phyloP scores from a whole-genome alignment of 2,113 vertebrate species.

The Dasyurus viverrinus region DNA sequence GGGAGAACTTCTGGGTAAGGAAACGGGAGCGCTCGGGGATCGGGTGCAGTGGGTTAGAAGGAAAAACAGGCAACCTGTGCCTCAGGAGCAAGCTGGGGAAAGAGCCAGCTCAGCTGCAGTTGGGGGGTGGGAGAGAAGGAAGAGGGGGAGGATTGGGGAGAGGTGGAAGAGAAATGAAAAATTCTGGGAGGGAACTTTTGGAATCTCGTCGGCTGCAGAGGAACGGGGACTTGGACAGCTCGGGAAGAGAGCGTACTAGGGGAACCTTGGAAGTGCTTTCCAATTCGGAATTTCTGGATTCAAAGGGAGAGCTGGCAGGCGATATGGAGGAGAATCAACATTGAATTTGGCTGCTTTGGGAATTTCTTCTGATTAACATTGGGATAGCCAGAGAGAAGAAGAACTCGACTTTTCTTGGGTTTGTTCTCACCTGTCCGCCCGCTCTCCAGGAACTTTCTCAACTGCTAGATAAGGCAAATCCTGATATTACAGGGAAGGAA shows the following conservation, averaged over 20 bases:
- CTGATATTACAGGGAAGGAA: neutral
- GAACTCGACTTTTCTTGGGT: fast-evolving
- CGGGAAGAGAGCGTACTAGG: neutral
- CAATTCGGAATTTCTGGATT: neutral
- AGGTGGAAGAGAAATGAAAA: neutral
- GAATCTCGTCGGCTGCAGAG: neutral
- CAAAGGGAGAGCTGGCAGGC: neutral
- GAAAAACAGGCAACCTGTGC: too few species aligned
- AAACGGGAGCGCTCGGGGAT: neutral
- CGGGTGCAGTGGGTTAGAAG: fast-evolving
- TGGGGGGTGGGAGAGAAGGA: too few species aligned
- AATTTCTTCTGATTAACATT: neutral
- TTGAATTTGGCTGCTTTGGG: neutral
- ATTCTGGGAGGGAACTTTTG: neutral
- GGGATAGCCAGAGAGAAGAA: fast-evolving
- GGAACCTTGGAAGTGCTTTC: neutral
- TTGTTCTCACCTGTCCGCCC: neutral
- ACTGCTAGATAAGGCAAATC: neutral
- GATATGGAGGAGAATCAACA: neutral
- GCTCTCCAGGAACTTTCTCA: neutral
- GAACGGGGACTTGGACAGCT: neutral
- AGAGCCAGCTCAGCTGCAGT: fast-evolving
- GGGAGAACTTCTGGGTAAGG: conserved; percentile 94
- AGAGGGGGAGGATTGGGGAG: too few species aligned
- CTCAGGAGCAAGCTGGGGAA: neutral